Evolutionary conservation across 1,140 invertebrate genomes (phyloP), one percentile per base, ranked within the genome.

Genomic region (Musca vetustissima): DNA sequence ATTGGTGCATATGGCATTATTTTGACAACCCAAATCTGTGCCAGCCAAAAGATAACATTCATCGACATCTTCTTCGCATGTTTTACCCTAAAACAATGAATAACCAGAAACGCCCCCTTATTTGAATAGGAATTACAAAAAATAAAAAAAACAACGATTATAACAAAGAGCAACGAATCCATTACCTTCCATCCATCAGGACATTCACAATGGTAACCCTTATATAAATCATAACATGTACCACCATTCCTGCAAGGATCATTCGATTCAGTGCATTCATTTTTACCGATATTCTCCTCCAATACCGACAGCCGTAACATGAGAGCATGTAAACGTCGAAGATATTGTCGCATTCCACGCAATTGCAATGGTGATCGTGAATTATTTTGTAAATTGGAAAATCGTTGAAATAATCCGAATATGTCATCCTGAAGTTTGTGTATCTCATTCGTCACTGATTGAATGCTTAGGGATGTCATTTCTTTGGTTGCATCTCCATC

Each of bases 1-100:
- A 81, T 98, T 97, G 14, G 89, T 83, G 78, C 95, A 98, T 1
- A 89, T 92, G 0, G 90, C 95, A 55, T 92, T 92, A 83, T 98
- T 97, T 84, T 97, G 93, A 83, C 96, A 98, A 1, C 93, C 95
- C 3, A 85, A 75, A 92, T 92, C 78, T 0, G 94, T 96, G 11
- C 93, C 92, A 2, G 85, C 82, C 76, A 90, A 93, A 69, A 85
- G 68, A 1, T 84, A 78, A 80, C 96, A 98, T 84, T 98, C 96
- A 77, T 98, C 92, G 0, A 97, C 87, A 82, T 98, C 96, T 1
- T 81, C 76, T 65, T 90, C 86, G 83, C 96, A 98, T 19, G 84
- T 83, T 14, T 79, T 57, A 0, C 93, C 93, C 91, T 93, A 55
- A 7, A 9, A 32, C 3, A 32, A 43, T 43, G 28, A 43, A 43